phyloP scores from a whole-genome alignment of 2,113 vertebrate species.

The Pheucticus melanocephalus region DNA sequence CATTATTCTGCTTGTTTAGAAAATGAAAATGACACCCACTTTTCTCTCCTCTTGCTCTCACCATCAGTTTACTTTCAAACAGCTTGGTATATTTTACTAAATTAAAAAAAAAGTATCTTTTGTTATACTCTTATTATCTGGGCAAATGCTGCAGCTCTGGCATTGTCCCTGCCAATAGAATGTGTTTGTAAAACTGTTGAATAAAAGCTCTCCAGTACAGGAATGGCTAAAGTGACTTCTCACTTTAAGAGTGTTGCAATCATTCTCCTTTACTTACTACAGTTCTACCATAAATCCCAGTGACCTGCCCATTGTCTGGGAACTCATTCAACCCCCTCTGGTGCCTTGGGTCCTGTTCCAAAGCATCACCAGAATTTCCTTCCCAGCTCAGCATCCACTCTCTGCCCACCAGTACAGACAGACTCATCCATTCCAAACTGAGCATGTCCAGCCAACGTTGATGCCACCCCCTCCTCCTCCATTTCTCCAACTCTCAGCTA shows the following conservation, averaged over 20 bases:
- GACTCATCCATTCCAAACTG: background rate
- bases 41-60: background rate
- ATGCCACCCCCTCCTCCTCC: background rate
- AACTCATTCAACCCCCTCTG: background rate
- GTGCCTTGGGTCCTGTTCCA: background rate
- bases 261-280: background rate
- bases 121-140: background rate
- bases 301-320: background rate
- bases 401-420: background rate
- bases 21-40: background rate
- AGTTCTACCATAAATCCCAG: background rate
- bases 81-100: background rate
- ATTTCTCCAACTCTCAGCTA: background rate
- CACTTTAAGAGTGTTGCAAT: background rate
- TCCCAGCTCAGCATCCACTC: background rate
- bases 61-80: background rate
- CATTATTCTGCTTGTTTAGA: conserved; percentile 25
- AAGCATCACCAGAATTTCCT: background rate
- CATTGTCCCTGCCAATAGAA: background rate
- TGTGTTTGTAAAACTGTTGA: background rate
- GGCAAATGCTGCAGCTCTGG: background rate
- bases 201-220: background rate
- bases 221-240: background rate
- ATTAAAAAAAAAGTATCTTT: background rate
- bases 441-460: fast-evolving